phyloP scores from a whole-genome alignment of 2,888 invertebrate species.

The Hirtodrosophila histrioides region DNA sequence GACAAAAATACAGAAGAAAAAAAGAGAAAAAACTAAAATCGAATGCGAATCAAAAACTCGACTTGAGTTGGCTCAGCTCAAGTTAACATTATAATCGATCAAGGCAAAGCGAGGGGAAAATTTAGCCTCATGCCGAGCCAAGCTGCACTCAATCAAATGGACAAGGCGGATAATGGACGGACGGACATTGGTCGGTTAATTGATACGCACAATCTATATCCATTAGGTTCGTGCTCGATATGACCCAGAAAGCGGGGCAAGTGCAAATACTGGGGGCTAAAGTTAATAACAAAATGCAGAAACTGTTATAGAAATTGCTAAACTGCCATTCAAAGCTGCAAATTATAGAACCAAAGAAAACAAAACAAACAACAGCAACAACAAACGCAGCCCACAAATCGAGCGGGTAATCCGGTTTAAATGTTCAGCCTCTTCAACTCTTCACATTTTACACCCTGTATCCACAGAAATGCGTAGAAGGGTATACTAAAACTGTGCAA shows the following conservation, averaged over 20 bases:
- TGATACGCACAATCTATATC: slow-evolving; percentile 76
- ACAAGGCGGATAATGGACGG: slow-evolving; percentile 36
- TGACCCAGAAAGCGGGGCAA: slow-evolving; percentile 72
- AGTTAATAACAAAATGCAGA: slow-evolving; percentile 41
- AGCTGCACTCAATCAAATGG: slow-evolving; percentile 68
- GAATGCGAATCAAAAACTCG: slow-evolving; percentile 48
- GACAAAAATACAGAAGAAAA: slow-evolving; percentile 6
- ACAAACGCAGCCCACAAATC: slow-evolving; percentile 34
- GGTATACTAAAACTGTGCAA: too few relatives aligned
- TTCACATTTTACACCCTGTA: slow-evolving; percentile 11
- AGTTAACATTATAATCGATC: slow-evolving; percentile 80
- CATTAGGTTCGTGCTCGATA: slow-evolving; percentile 65
- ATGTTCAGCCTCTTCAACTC: slow-evolving; percentile 32
- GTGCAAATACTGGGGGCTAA: slow-evolving; percentile 54
- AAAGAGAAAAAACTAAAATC: slow-evolving; percentile 27
- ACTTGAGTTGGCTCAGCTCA: slow-evolving; percentile 37
- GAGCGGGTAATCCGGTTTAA: slow-evolving; percentile 39
- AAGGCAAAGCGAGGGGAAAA: slow-evolving; percentile 75
- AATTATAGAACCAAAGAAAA: slow-evolving; percentile 15
- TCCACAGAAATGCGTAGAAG: too few relatives aligned
- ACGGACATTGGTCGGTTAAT: slow-evolving; percentile 61
- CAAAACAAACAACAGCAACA: too few relatives aligned
- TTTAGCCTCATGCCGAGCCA: slow-evolving; percentile 62
- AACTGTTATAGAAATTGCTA: slow-evolving; percentile 49
- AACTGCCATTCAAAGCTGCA: slow-evolving; percentile 39